Conservation (phyloP, 1,140 invertebrate genomes). For the Apis florea region DNA sequence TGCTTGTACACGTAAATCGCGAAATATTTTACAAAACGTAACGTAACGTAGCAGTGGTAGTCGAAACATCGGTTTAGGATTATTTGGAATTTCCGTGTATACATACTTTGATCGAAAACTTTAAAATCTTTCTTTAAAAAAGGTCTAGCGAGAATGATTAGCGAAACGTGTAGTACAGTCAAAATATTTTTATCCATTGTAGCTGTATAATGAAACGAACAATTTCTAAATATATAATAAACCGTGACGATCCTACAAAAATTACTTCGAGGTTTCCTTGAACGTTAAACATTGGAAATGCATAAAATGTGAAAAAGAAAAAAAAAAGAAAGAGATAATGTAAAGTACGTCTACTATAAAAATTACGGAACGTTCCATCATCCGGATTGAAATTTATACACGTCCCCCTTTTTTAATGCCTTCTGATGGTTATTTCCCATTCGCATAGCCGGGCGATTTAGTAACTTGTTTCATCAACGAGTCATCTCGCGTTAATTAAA, state of each 20-base stretch:
- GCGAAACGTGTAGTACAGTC: too few species aligned
- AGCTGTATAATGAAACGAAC: too few species aligned
- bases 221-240: too few species aligned
- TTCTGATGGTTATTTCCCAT: conserved; percentile 43
- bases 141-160: too few species aligned
- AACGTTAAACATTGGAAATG: not conserved
- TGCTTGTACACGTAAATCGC: not conserved
- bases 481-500: conserved; percentile 60
- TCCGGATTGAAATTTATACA: conserved; percentile 16
- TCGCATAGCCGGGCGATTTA: conserved; percentile 19
- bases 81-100: not conserved
- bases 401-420: conserved; percentile 24
- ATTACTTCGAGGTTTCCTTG: too few species aligned
- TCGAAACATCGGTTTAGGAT: not conserved
- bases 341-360: too few species aligned
- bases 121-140: not conserved
- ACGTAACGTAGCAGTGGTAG: too few species aligned
- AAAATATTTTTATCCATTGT: too few species aligned
- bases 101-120: not conserved
- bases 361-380: not conserved
- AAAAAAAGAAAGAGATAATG: not conserved
- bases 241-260: too few species aligned
- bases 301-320: not conserved
- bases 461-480: conserved; percentile 41
- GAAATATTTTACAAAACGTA: not conserved